Conservation (phyloP, 2,888 invertebrate species). For the Lottia gigantea region DNA sequence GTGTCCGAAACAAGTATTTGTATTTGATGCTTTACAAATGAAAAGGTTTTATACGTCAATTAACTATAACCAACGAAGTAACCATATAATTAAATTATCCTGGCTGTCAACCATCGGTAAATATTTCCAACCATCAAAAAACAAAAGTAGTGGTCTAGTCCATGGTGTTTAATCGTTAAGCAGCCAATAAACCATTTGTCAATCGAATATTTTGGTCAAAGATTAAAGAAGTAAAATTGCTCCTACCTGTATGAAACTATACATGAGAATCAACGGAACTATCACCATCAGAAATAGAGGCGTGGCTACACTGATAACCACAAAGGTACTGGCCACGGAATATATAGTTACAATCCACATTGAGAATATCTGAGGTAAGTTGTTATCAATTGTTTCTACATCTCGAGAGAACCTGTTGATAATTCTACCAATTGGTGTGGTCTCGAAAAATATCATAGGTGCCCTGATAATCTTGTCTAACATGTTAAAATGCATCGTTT, state of each 20-base stretch:
- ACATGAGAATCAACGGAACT: slow-evolving; percentile 57
- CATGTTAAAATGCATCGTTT: slow-evolving; percentile 35
- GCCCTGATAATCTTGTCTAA: slow-evolving; percentile 36
- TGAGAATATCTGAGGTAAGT: slow-evolving; percentile 36
- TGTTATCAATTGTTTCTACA: slow-evolving; percentile 42
- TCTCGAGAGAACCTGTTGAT: slow-evolving; percentile 55
- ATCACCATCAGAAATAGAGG: slow-evolving; percentile 52
- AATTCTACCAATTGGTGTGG: slow-evolving; percentile 65
- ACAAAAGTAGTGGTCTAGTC: no score
- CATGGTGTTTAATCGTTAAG: no score
- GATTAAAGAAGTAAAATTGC: slow-evolving; percentile 62
- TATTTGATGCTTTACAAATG: no score
- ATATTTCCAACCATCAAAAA: no score
- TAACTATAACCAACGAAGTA: no score
- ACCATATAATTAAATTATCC: no score
- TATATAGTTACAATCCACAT: slow-evolving; percentile 36
- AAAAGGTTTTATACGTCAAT: no score
- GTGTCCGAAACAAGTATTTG: no score
- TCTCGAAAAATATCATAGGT: slow-evolving; percentile 58
- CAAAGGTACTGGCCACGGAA: slow-evolving; percentile 56
- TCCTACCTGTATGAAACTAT: slow-evolving; percentile 61
- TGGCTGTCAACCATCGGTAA: no score
- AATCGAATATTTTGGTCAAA: no score
- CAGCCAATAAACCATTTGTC: no score
- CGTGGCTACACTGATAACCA: slow-evolving; percentile 59